These are phyloP conservation scores for Buceros bicornis DNA, from an alignment of 2,797 vertebrate species.

Conservation along the genomic window DNA sequence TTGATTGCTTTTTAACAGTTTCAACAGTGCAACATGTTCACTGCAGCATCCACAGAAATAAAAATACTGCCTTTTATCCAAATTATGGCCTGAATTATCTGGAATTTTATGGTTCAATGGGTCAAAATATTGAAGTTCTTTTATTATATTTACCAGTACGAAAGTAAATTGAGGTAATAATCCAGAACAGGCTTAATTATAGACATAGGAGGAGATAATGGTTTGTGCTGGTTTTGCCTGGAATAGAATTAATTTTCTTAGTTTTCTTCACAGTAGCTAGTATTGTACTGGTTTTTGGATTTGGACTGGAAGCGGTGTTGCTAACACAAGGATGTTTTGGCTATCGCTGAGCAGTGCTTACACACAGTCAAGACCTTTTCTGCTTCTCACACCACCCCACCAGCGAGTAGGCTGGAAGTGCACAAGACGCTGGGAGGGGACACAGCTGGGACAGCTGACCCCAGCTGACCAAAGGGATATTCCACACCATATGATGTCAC, in stretches of 20 bases:
- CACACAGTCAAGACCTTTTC: neutral
- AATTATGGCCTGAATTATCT: neutral
- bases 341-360: neutral
- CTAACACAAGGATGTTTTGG: neutral
- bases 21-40: neutral
- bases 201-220: neutral
- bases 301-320: neutral
- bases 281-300: too few relatives aligned
- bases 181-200: neutral
- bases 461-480: neutral
- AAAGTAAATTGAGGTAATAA: neutral
- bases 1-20: slow-evolving; percentile 7
- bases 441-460: neutral
- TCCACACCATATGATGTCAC: too few relatives aligned
- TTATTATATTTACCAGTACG: neutral
- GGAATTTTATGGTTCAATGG: neutral
- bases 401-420: neutral
- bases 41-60: neutral
- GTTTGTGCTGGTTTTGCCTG: neutral
- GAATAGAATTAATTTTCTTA: neutral
- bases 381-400: too few relatives aligned
- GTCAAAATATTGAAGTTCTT: neutral
- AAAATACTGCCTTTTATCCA: neutral
- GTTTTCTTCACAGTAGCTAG: neutral
- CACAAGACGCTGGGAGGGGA: too few relatives aligned